Conservation (phyloP, 2,113 vertebrate species). For the Rhea pennata region DNA sequence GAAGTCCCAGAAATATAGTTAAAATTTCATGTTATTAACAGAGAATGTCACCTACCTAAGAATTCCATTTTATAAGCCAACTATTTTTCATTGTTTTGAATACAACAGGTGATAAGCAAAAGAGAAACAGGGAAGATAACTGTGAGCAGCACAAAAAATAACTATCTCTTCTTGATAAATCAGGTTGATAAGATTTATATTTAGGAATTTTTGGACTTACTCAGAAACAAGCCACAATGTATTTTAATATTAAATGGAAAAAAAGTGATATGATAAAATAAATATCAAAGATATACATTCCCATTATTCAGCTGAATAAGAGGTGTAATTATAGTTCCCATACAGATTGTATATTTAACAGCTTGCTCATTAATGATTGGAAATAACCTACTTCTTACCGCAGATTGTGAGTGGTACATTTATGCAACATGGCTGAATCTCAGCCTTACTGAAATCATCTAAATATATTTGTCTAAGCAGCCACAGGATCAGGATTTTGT, state of each 20-base stretch:
- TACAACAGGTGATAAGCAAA: background rate
- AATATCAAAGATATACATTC: background rate
- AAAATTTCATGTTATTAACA: conserved; percentile 3
- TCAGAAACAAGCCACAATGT: conserved; percentile 16
- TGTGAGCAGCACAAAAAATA: background rate
- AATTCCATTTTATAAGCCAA: background rate
- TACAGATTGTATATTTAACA: background rate
- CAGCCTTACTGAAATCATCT: background rate
- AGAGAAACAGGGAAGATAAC: background rate
- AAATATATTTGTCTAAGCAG: conserved; percentile 30
- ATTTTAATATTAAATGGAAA: background rate
- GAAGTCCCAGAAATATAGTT: background rate
- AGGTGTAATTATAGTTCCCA: background rate
- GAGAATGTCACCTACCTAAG: background rate
- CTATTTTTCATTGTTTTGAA: background rate
- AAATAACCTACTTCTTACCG: background rate
- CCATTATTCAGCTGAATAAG: background rate
- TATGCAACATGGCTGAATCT: background rate
- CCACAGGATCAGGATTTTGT: background rate
- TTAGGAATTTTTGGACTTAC: conserved; percentile 17
- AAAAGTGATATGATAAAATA: background rate
- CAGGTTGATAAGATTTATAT: conserved; percentile 26
- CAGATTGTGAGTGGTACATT: background rate
- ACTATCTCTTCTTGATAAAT: background rate
- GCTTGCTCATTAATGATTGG: background rate